Percentiles rank a stretch among this genome's conserved stretches.
Conservation (phyloP, 2,797 vertebrate species). For the Silurus aristotelis region DNA sequence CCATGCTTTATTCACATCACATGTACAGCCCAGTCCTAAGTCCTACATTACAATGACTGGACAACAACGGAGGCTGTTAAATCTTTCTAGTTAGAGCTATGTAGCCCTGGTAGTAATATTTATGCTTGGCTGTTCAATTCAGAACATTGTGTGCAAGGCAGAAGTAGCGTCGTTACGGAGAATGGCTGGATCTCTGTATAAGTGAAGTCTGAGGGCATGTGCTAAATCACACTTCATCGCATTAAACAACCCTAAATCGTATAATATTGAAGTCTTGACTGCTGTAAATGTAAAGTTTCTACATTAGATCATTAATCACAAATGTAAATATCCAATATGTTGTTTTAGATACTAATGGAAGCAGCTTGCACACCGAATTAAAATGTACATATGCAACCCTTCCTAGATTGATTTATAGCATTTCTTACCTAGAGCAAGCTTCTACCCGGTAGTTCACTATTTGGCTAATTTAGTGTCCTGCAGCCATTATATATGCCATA, state of each 20-base stretch:
- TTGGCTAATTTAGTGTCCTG: neutral
- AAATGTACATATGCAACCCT: neutral
- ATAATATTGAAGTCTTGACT: neutral
- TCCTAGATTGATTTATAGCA: neutral
- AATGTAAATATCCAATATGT: slow-evolving; percentile 15
- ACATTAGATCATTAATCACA: neutral
- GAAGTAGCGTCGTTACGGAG: neutral
- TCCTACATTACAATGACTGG: neutral
- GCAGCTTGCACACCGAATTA: no score
- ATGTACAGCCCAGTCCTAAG: neutral
- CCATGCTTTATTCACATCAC: neutral
- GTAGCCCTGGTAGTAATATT: neutral
- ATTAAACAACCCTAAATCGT: neutral
- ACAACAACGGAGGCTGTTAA: neutral
- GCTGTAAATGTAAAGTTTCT: neutral
- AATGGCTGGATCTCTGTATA: neutral
- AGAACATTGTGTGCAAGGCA: neutral
- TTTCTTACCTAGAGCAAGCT: neutral
- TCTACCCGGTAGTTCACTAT: neutral
- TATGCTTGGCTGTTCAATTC: neutral
- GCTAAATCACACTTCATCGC: neutral
- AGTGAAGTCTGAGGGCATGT: neutral
- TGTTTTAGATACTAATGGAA: neutral
- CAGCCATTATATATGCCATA: neutral
- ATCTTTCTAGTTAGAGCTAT: neutral